Evolutionary conservation across 2,888 invertebrate genomes (phyloP), one percentile per base, ranked within the genome.

Genomic region (Ichneumoninae sp.): DNA sequence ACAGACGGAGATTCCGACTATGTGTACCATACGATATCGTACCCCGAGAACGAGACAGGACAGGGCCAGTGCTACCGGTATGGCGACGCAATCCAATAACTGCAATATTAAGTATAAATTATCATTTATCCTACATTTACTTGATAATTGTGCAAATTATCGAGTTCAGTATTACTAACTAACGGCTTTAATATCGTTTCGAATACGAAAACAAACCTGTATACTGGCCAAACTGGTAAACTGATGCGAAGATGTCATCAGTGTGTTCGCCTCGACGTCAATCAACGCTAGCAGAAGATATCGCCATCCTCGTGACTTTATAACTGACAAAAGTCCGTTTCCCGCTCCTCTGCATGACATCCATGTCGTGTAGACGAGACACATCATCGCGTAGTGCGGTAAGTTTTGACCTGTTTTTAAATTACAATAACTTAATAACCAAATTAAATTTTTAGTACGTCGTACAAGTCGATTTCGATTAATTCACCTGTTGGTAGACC

Each of bases 181-280:
- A 19, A 52, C 8, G 2, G 6, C 22, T 19, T 19, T 0, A 19
- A 52, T n/a, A 52, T 52, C 7, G 44, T 60, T 71, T 16, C 44
- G 1, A 30, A 66, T 62, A 2, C 69, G 44, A 62, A 54, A 7
- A 8, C 44, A 16, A 47, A 96, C 96, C 95, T 96, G 96, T 87
- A 96, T 96, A 90, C 96, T 96, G 65, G 96, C 96, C 79, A 97
- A 94, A 84, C 96, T 96, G 10, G 97, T 97, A 91, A 95, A 96
- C 89, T 96, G 95, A 94, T 97, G 98, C 0, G 98, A 97, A 92
- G 96, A 96, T 19, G 97, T 97, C 84, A 98, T 95, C 84, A 98
- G 94, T 93, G 96, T 98, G 91, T 97, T 97, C 6, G 97, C 97
- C 94, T 97, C 97, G n/a, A 98, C 97, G 91, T 98, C 98, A 84